These are phyloP conservation scores for Thinocorus orbignyianus DNA, from an alignment of 2,113 vertebrate genomes.

Conservation along the genomic window DNA sequence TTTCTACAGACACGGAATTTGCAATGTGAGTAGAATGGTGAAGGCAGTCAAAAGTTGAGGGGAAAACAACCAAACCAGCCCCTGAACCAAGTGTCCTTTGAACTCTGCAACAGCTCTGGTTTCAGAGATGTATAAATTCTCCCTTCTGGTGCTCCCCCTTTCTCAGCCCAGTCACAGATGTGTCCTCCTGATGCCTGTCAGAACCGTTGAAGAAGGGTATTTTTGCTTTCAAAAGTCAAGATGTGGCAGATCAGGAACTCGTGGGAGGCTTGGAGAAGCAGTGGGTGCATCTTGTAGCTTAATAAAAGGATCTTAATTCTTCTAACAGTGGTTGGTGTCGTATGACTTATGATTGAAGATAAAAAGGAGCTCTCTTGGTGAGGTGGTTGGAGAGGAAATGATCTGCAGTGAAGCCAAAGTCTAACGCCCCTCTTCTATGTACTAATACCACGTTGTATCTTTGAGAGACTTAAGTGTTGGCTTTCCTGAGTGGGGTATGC, in stretches of 20 bases:
- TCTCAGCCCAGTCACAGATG: not conserved
- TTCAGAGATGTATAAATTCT: not conserved
- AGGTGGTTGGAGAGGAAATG: not conserved
- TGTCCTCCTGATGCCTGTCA: not conserved
- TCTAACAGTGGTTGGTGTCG: not conserved
- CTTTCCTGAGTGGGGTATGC: not conserved
- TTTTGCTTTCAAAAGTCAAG: not conserved
- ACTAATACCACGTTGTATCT: not conserved
- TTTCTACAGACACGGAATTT: not conserved
- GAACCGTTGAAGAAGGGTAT: not conserved
- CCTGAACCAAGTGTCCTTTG: fast-evolving
- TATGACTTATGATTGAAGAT: not conserved
- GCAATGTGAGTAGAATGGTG: not conserved
- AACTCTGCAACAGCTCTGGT: not conserved
- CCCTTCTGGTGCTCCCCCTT: not conserved
- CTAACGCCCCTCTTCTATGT: fast-evolving
- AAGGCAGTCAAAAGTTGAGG: not conserved
- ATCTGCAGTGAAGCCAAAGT: not conserved
- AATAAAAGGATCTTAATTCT: not conserved
- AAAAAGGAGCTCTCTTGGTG: not conserved
- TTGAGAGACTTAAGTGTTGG: not conserved
- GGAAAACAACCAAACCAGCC: not conserved
- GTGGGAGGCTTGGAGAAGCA: not conserved
- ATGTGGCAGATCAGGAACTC: not conserved
- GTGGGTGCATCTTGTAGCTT: not conserved